Base-by-base conservation (phyloP, 2,113 vertebrate species). In the Fulica atra region DNA sequence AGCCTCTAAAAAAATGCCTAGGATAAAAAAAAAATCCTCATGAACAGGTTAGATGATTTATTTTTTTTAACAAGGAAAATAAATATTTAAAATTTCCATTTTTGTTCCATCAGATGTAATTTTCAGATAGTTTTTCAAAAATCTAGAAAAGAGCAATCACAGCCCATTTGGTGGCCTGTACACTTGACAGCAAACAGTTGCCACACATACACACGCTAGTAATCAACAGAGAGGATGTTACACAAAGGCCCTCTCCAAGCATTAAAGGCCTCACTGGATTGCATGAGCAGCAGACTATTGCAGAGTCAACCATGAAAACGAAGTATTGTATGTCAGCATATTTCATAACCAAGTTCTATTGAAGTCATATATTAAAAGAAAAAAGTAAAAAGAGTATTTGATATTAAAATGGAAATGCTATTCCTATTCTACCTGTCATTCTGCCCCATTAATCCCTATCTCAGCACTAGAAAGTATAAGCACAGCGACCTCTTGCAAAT, bases 381-480 rank as follows among this genome's bases (percentile, higher is more conserved):
- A 28, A 53, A 53, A 28, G 23, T 72, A 13, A 51, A 65, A 72
- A 83, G 17, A 91, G 29, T 9, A 81, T 85, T 48, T 87, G 26
- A 79, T 56, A 91, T 36, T 31, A 79, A 92, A 92, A 89, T 48
- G 5, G 31, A 71, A 86, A 89, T 74, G 72, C 13, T 80, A 57
- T 65, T 84, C 64, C 26, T 81, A 61, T 76, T 88, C 61, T 40
- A 50, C 25, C 29, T 76, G 57, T 42, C 57, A 44, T 81, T 92
- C 44, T 85, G 25, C 23, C 21, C 54, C 48, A 23, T 33, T 61
- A 87, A 88, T 92, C 51, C 54, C 28, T 64, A 40, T 10, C 36
- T 85, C 66, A 93, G 74, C 71, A 73, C 38, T 57, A 83, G 38
- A 89, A 88, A 89, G 71, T 10, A 48, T 50, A 88, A 82, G 29